Percentiles rank a stretch among this genome's conserved stretches.
Evolutionary conservation across 2,888 invertebrate genomes (phyloP).

Genomic region (Pelosia muscerda): DNA sequence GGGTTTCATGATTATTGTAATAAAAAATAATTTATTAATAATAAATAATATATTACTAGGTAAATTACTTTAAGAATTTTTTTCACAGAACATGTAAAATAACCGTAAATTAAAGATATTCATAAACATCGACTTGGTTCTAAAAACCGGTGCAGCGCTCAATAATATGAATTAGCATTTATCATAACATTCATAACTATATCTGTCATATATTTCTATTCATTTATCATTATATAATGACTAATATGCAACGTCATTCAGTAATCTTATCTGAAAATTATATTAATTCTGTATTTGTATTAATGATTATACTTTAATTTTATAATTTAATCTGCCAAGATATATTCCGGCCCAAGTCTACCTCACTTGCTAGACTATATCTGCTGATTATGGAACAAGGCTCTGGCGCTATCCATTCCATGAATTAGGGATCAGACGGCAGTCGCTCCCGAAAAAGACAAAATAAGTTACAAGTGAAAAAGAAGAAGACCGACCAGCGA

Average conservation of each 20-base stretch:
- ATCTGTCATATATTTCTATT: not conserved
- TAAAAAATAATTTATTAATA: too few relatives aligned
- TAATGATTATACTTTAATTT: not conserved
- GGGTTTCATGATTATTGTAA: too few relatives aligned
- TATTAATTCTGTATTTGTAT: not conserved
- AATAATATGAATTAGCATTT: not conserved
- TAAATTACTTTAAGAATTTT: not conserved
- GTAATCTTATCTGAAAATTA: not conserved
- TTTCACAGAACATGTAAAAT: not conserved
- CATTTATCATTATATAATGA: not conserved
- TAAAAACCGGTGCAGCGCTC: not conserved
- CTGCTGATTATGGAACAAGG: too few relatives aligned
- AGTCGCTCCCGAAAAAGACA: not conserved
- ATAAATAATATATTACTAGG: too few relatives aligned
- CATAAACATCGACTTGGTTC: too few relatives aligned
- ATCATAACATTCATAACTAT: not conserved
- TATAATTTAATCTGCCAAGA: not conserved
- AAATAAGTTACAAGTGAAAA: not conserved
- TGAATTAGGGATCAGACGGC: too few relatives aligned
- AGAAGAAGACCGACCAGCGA: not conserved
- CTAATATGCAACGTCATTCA: not conserved
- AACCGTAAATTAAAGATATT: too few relatives aligned
- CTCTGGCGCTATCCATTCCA: too few relatives aligned
- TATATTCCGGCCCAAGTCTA: too few relatives aligned
- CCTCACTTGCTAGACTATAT: too few relatives aligned